A percentile compares a stretch with the other conserved stretches of the same genome.
phyloP scores from a whole-genome alignment of 2,797 vertebrate species.

The Cossypha dichroa region DNA sequence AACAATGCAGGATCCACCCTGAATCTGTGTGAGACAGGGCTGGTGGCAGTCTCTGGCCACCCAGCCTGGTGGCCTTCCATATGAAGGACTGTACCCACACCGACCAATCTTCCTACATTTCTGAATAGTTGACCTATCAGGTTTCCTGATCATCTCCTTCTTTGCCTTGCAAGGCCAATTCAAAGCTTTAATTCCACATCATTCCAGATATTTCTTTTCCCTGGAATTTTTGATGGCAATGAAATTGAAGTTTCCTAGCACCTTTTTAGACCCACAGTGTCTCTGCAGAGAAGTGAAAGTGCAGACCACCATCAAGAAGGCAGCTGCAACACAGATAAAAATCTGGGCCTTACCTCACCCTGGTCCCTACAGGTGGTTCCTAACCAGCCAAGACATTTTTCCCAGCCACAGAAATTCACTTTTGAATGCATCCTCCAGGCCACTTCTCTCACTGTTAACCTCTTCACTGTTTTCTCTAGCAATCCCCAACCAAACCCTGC shows the following conservation, averaged over 20 bases:
- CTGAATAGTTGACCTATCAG: rapidly evolving
- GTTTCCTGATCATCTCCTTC: neutral
- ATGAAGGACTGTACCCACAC: neutral
- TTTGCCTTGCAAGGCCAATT: neutral
- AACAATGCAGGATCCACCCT: neutral
- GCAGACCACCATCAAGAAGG: neutral
- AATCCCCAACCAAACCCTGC: neutral
- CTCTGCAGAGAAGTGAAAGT: neutral
- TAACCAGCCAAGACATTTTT: neutral
- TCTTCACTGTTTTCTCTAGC: neutral
- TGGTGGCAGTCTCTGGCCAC: neutral
- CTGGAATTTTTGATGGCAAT: neutral
- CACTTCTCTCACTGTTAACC: neutral
- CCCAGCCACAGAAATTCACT: neutral
- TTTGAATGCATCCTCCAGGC: neutral
- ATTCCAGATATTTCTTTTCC: neutral
- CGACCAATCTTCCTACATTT: rapidly evolving
- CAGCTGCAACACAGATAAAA: neutral
- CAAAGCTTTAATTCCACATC: neutral
- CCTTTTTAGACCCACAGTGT: neutral
- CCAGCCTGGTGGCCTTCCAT: neutral
- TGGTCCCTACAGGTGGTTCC: neutral
- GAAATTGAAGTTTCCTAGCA: neutral
- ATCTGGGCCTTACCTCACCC: neutral
- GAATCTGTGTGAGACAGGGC: neutral